phyloP scores from a whole-genome alignment of 1,140 invertebrate species.

The Trichoplusia ni region DNA sequence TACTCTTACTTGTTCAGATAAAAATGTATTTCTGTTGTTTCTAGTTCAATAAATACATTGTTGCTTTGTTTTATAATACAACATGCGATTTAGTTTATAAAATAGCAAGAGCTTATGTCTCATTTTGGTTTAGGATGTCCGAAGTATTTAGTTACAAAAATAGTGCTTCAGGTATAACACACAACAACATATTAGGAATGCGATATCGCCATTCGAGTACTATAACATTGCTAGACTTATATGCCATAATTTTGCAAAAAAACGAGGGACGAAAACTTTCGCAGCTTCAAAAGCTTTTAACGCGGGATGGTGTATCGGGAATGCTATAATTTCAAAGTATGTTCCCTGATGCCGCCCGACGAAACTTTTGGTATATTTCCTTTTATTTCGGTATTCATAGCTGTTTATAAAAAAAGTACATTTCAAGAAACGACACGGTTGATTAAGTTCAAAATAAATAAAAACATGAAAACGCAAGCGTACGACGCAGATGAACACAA shows the following conservation, averaged over 20 bases:
- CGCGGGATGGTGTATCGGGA: slow-evolving; percentile 21
- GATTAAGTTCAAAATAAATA: not conserved
- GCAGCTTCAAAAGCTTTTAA: slow-evolving; percentile 28
- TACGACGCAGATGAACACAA: not conserved
- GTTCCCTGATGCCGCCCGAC: not conserved
- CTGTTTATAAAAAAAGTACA: slow-evolving; percentile 1
- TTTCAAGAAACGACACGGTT: not conserved
- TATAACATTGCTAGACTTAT: slow-evolving; percentile 7
- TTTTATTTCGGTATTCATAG: not conserved
- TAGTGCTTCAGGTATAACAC: not conserved
- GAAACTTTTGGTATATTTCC: slow-evolving; percentile 8
- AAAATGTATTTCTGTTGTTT: too few species aligned
- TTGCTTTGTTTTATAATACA: too few species aligned
- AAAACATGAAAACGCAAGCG: too few species aligned
- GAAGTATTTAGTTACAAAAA: too few species aligned
- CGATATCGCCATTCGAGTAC: slow-evolving; percentile 1
- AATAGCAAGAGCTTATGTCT: too few species aligned
- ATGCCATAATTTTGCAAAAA: slow-evolving; percentile 19
- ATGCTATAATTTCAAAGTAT: slow-evolving; percentile 27
- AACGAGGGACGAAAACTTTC: slow-evolving; percentile 14
- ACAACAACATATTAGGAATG: not conserved
- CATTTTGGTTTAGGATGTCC: too few species aligned
- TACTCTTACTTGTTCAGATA: not conserved
- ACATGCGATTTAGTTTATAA: too few species aligned
- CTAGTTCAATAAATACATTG: too few species aligned